A percentile compares a stretch with the other conserved stretches of the same genome.
These are phyloP conservation scores for Oligia strigilis DNA, from an alignment of 2,888 invertebrate species.

Conservation along the genomic window DNA sequence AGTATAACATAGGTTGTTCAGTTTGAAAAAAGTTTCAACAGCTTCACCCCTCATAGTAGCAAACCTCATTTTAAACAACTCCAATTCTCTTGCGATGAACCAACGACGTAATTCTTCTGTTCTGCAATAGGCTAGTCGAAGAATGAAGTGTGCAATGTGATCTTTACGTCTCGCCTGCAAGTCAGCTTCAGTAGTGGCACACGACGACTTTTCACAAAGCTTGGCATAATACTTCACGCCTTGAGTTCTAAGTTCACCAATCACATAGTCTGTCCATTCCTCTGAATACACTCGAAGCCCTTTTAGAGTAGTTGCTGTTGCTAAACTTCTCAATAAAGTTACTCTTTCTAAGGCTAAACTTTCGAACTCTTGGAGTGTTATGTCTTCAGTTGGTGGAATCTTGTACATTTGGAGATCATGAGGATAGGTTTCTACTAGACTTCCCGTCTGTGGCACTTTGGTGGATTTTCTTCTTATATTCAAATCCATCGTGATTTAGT, in stretches of 20 bases:
- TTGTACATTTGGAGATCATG: slow-evolving; percentile 95
- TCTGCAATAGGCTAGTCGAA: slow-evolving; percentile 97
- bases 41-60: slow-evolving; percentile 91
- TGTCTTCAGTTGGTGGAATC: slow-evolving; percentile 93
- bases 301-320: slow-evolving; percentile 92
- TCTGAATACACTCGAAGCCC: slow-evolving; percentile 91
- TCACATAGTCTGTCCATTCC: slow-evolving; percentile 92
- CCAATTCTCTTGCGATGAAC: slow-evolving; percentile 97
- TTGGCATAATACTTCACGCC: slow-evolving; percentile 92
- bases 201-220: slow-evolving; percentile 90
- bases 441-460: slow-evolving; percentile 79
- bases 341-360: slow-evolving; percentile 96
- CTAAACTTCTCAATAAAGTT: slow-evolving; percentile 94
- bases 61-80: slow-evolving; percentile 96
- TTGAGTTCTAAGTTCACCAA: slow-evolving; percentile 92
- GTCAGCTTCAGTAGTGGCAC: slow-evolving; percentile 90
- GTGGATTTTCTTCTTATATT: slow-evolving; percentile 86
- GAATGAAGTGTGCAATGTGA: slow-evolving; percentile 97
- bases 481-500: slow-evolving; percentile 82
- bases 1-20: slow-evolving; percentile 92
- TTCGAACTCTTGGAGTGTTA: slow-evolving; percentile 96
- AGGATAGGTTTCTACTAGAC: slow-evolving; percentile 91
- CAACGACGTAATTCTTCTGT: slow-evolving; percentile 96
- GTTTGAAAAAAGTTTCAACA: slow-evolving; percentile 92
- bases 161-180: slow-evolving; percentile 94